Conservation (phyloP, 2,797 vertebrate genomes). For the Epinephelus coioides region DNA sequence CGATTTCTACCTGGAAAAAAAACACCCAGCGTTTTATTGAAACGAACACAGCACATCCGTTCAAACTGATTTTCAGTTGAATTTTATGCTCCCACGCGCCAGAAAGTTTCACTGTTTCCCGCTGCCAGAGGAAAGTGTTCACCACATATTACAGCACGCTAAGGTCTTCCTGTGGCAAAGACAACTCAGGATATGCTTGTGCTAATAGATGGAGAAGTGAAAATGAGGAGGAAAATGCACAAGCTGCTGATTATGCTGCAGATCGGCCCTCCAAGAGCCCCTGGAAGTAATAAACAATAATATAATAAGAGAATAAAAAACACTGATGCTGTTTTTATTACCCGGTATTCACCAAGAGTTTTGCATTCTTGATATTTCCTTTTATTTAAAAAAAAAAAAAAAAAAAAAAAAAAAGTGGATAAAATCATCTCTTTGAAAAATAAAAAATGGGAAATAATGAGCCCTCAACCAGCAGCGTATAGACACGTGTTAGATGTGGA, state of each 20-base stretch:
- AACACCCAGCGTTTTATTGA: neutral
- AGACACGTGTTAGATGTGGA: neutral
- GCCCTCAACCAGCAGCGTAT: neutral
- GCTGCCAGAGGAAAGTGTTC: slow-evolving; percentile 33
- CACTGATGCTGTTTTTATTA: slow-evolving; percentile 6
- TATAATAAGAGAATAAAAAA: slow-evolving; percentile 1
- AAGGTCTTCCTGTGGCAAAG: slow-evolving; percentile 21
- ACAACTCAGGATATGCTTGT: slow-evolving; percentile 15
- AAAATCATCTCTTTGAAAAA: neutral
- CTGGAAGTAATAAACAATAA: slow-evolving; percentile 30
- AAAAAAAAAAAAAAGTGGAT: neutral
- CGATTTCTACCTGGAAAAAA: neutral
- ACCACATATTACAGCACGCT: slow-evolving; percentile 24
- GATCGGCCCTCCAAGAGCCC: neutral
- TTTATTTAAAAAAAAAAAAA: neutral
- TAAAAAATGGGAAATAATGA: slow-evolving; percentile 17
- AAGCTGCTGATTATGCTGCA: slow-evolving; percentile 28
- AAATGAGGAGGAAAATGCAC: slow-evolving; percentile 26
- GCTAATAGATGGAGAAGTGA: slow-evolving; percentile 34
- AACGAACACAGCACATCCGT: slow-evolving; percentile 10
- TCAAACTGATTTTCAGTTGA: slow-evolving; percentile 44
- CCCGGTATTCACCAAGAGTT: neutral
- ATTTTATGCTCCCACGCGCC: slow-evolving; percentile 37
- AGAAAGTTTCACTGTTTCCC: slow-evolving; percentile 32
- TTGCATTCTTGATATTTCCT: neutral